A percentile compares a stretch with the other conserved stretches of the same genome.
These are phyloP conservation scores for Hirtodrosophila trivittata DNA, from an alignment of 2,888 invertebrate genomes.

Conservation along the genomic window DNA sequence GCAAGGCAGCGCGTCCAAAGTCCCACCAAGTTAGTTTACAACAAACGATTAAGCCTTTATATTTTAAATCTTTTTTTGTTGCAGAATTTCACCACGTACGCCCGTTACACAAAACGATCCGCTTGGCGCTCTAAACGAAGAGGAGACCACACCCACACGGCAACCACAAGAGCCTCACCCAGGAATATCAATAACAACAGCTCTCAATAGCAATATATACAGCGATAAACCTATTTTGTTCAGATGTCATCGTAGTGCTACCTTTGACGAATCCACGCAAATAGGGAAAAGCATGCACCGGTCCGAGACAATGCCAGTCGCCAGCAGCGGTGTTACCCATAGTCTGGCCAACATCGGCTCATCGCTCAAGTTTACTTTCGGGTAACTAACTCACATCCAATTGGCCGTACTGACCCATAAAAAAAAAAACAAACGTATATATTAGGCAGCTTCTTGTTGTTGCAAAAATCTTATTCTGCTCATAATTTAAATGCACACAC, in stretches of 20 bases:
- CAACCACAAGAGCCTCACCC: slow-evolving; percentile 20
- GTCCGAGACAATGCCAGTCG: slow-evolving; percentile 90
- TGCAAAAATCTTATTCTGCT: slow-evolving; percentile 13
- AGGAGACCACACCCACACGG: slow-evolving; percentile 57
- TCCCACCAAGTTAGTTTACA: slow-evolving; percentile 82
- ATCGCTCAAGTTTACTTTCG: slow-evolving; percentile 92
- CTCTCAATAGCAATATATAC: slow-evolving; percentile 83
- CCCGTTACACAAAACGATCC: slow-evolving; percentile 97
- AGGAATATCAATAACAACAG: slow-evolving; percentile 38
- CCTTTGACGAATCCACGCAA: slow-evolving; percentile 86
- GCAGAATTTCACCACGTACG: slow-evolving; percentile 89
- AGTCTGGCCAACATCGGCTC: slow-evolving; percentile 92
- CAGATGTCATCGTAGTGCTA: slow-evolving; percentile 85
- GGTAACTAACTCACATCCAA: slow-evolving; percentile 85
- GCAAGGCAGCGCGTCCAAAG: slow-evolving; percentile 74
- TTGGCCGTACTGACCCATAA: neutral
- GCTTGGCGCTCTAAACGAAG: slow-evolving; percentile 89
- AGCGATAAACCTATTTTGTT: slow-evolving; percentile 89
- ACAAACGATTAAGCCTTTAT: neutral
- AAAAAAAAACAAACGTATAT: slow-evolving; percentile 1
- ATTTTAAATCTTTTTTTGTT: neutral
- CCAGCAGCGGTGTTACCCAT: slow-evolving; percentile 87
- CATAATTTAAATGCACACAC: neutral
- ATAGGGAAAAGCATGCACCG: slow-evolving; percentile 86
- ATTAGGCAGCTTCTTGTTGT: slow-evolving; percentile 14